phyloP scores from a whole-genome alignment of 2,113 vertebrate species.

The Penelope pileata region DNA sequence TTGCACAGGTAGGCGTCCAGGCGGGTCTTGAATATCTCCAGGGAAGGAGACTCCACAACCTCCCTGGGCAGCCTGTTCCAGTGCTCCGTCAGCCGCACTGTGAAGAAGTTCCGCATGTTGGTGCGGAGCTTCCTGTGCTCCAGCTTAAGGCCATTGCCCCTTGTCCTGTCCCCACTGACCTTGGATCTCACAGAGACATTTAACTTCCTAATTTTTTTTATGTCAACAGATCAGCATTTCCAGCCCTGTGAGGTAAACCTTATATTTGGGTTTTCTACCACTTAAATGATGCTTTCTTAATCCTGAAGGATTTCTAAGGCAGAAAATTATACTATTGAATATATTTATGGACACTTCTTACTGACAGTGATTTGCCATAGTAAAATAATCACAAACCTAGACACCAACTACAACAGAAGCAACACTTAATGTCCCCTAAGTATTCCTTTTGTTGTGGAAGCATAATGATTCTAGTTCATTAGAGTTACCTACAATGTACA shows the following conservation, averaged over 20 bases:
- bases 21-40: no score
- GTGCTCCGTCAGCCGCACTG: no score
- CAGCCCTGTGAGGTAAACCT: neutral
- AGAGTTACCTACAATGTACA: neutral
- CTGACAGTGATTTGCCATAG: neutral
- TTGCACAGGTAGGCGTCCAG: no score
- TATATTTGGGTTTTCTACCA: neutral
- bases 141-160: no score
- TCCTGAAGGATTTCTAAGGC: neutral
- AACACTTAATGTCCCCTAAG: accelerated
- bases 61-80: no score
- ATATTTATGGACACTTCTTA: neutral
- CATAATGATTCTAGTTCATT: neutral
- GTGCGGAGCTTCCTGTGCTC: no score
- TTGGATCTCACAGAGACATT: neutral
- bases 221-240: neutral
- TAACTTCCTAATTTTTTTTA: neutral
- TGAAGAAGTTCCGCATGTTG: no score
- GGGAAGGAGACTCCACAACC: no score
- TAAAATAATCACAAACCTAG: neutral
- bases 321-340: neutral
- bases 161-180: no score
- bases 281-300: neutral
- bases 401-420: neutral
- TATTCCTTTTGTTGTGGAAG: neutral